A percentile compares a stretch with the other conserved stretches of the same genome.
Evolutionary conservation across 2,797 vertebrate species (phyloP).

Genomic region (Oceanodroma leucorhoa): DNA sequence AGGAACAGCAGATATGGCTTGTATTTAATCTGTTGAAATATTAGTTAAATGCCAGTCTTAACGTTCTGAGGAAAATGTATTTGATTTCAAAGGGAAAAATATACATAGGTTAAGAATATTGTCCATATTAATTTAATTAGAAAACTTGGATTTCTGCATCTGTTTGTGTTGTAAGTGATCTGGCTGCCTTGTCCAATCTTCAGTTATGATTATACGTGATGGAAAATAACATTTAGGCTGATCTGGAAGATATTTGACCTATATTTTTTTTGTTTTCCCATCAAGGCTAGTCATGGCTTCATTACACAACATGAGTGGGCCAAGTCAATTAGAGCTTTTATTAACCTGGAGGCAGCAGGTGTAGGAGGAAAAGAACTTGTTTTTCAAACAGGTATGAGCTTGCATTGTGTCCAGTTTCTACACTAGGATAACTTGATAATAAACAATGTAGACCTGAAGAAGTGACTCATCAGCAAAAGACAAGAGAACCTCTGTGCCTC

Average conservation of each 20-base stretch:
- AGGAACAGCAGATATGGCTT: not conserved
- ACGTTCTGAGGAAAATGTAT: not conserved
- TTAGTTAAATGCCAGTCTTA: not conserved
- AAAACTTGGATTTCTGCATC: not conserved
- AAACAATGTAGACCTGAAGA: not conserved
- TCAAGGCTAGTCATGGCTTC: constrained; percentile 96
- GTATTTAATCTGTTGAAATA: not conserved
- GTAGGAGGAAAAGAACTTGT: constrained; percentile 98
- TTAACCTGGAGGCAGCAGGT: constrained; percentile 97
- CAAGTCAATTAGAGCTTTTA: constrained; percentile 90
- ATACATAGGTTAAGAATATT: not conserved
- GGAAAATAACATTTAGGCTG: not conserved
- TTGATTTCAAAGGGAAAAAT: not conserved
- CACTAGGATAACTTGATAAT: not conserved
- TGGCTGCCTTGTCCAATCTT: not conserved
- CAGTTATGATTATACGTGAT: not conserved
- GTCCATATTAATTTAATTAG: not conserved
- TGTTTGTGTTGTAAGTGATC: not conserved
- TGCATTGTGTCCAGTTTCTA: not conserved
- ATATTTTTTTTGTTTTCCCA: not conserved
- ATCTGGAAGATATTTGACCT: constrained; percentile 1
- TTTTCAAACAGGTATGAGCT: constrained; percentile 92
- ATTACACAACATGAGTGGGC: constrained; percentile 97
- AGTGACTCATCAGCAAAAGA: not conserved
- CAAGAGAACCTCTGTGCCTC: not conserved